These are phyloP conservation scores for Peromyscus nudipes DNA, from an alignment of 2,797 vertebrate genomes.

Conservation along the genomic window DNA sequence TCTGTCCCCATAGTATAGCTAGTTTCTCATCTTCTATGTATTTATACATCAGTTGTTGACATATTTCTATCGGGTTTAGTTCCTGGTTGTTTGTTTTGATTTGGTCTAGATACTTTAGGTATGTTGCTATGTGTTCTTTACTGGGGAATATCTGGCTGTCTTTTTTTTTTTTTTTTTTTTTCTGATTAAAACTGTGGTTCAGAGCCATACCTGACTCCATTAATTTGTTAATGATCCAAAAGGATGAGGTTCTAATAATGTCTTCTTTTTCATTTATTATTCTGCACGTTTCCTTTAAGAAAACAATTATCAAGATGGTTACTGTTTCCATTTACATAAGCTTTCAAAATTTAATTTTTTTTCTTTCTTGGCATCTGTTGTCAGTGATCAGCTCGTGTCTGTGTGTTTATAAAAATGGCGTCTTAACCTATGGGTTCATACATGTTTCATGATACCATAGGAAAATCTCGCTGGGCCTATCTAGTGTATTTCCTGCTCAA, in stretches of 20 bases:
- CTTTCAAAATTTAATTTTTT: background rate
- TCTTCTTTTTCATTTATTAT: conserved; percentile 11
- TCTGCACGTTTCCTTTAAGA: conserved; percentile 28
- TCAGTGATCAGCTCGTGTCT: background rate
- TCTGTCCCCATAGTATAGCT: background rate
- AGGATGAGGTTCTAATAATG: background rate
- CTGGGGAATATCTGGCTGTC: background rate
- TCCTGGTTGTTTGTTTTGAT: background rate
- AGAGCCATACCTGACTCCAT: background rate
- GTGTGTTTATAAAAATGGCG: background rate
- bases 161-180: background rate
- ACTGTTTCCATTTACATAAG: background rate
- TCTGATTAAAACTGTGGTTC: background rate
- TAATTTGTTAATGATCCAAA: background rate
- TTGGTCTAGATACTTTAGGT: background rate
- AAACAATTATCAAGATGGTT: background rate
- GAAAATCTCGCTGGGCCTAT: background rate
- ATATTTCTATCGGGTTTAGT: background rate
- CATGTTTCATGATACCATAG: background rate
- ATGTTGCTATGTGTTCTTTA: background rate
- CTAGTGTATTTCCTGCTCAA: background rate
- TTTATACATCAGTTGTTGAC: background rate
- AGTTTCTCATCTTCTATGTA: background rate
- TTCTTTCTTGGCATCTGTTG: background rate
- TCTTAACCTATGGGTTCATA: background rate